phyloP scores from a whole-genome alignment of 2,888 invertebrate genomes.

The Exocentrus adspersus region DNA sequence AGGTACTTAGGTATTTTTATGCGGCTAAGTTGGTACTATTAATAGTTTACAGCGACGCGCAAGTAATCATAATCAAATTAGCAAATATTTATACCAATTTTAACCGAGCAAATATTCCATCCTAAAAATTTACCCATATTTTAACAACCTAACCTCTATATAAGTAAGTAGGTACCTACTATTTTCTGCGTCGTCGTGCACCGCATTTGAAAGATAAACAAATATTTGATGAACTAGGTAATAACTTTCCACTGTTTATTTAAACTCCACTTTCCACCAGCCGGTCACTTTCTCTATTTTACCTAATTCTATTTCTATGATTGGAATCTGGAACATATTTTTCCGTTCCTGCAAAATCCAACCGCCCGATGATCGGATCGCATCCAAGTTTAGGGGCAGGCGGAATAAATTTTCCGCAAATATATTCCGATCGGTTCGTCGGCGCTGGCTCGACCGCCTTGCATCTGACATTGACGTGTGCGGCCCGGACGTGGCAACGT shows the following conservation, averaged over 20 bases:
- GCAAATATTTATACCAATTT: slow-evolving; percentile 8
- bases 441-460: neutral
- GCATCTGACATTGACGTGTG: slow-evolving; percentile 49
- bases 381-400: slow-evolving; percentile 5
- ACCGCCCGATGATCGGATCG: neutral
- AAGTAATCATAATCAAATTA: neutral
- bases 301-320: slow-evolving; percentile 25
- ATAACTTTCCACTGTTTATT: slow-evolving; percentile 9
- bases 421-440: slow-evolving; percentile 8
- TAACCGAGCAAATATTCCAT: neutral
- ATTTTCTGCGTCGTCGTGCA: neutral
- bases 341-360: neutral
- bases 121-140: neutral
- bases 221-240: neutral
- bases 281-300: slow-evolving; percentile 24
- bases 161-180: no score
- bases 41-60: neutral
- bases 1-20: no score
- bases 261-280: slow-evolving; percentile 25
- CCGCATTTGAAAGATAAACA: neutral
- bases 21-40: no score
- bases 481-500: slow-evolving; percentile 51
- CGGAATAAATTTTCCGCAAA: slow-evolving; percentile 18
- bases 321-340: neutral
- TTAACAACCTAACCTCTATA: no score